A percentile compares a stretch with the other conserved stretches of the same genome.
phyloP scores from a whole-genome alignment of 2,888 invertebrate species.

The Drosophila setosimentum region DNA sequence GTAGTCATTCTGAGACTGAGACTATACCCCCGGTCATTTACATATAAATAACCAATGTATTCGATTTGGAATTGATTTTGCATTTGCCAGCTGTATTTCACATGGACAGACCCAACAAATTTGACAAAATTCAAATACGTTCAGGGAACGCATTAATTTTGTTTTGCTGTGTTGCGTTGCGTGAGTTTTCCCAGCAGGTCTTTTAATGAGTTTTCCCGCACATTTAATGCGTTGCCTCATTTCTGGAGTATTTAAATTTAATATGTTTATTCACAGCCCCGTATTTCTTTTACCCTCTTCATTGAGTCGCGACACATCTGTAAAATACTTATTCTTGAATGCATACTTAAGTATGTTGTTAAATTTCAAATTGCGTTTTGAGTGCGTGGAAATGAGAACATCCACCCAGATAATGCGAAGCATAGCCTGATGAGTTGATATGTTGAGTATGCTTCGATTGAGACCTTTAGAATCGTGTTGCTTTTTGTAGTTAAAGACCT shows the following conservation, averaged over 20 bases:
- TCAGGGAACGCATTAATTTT: conserved; percentile 36
- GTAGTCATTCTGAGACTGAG: neutral
- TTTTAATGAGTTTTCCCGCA: conserved; percentile 55
- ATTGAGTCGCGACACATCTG: conserved; percentile 40
- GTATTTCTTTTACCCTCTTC: conserved; percentile 49
- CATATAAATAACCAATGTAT: conserved; percentile 70
- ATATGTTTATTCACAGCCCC: conserved; percentile 40
- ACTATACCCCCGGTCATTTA: conserved; percentile 53
- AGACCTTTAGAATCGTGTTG: neutral
- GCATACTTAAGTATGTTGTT: conserved; percentile 47
- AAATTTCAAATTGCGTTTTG: conserved; percentile 63
- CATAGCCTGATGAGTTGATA: neutral
- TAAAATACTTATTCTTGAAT: conserved; percentile 42
- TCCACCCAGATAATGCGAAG: neutral
- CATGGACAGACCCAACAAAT: neutral
- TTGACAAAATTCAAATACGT: conserved; percentile 47
- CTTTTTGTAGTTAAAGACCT: neutral
- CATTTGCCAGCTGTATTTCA: conserved; percentile 56
- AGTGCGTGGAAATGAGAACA: conserved; percentile 55
- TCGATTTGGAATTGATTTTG: conserved; percentile 60
- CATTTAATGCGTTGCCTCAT: conserved; percentile 44
- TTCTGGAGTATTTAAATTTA: conserved; percentile 59
- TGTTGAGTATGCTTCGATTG: neutral
- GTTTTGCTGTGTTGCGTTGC: neutral
- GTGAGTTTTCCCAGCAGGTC: conserved; percentile 25